Evolutionary conservation across 2,888 invertebrate species (phyloP).

Genomic region (Tenthredo notha): DNA sequence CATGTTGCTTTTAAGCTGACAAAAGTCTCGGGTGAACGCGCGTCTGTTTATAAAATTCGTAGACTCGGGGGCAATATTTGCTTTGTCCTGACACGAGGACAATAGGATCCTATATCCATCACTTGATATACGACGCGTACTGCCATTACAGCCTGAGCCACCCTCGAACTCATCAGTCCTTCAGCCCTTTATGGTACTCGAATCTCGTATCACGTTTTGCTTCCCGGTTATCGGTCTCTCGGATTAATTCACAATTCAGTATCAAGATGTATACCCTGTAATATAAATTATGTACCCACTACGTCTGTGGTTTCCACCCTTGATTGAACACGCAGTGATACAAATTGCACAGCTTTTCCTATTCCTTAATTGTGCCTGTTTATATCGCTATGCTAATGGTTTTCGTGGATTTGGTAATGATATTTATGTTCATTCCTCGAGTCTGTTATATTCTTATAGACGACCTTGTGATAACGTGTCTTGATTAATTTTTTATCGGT

Average conservation of each 20-base stretch:
- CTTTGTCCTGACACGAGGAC: conserved; percentile 74
- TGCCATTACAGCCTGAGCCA: conserved; percentile 61
- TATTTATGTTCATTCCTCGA: neutral
- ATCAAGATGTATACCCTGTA: conserved; percentile 53
- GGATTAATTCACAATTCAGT: conserved; percentile 65
- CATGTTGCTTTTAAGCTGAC: conserved; percentile 33
- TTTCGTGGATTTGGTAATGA: neutral
- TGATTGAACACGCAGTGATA: neutral
- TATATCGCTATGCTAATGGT: neutral
- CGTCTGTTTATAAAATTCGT: conserved; percentile 54
- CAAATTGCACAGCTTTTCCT: conserved; percentile 19
- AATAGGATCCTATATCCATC: conserved; percentile 72
- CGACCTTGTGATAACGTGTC: neutral
- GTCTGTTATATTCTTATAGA: neutral
- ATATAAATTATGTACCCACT: conserved; percentile 24
- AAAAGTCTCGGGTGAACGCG: conserved; percentile 48
- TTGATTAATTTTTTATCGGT: neutral
- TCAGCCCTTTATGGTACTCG: conserved; percentile 43
- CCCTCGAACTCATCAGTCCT: conserved; percentile 59
- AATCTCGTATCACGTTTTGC: conserved; percentile 57
- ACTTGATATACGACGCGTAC: conserved; percentile 69
- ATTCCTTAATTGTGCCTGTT: neutral
- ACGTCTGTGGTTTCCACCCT: neutral
- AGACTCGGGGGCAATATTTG: conserved; percentile 76
- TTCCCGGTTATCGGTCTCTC: conserved; percentile 68